Percentiles rank a stretch among this genome's conserved stretches.
phyloP scores from a whole-genome alignment of 2,797 vertebrate species.

The Pseudocheirus occidentalis region DNA sequence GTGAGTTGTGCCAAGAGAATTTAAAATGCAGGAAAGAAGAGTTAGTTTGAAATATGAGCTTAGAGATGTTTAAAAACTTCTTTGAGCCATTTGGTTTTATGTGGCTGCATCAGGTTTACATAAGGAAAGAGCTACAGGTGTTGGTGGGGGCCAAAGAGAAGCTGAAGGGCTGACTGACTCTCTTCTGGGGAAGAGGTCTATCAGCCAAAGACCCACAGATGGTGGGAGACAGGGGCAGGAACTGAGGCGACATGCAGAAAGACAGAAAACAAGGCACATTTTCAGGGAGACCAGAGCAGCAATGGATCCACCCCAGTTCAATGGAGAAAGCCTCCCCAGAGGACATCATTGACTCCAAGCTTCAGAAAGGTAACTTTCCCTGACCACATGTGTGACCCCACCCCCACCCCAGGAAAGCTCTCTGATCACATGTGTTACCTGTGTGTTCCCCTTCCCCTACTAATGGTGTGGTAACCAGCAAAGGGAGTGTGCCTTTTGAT shows the following conservation, averaged over 20 bases:
- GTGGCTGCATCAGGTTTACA: not conserved
- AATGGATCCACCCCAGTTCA: not conserved
- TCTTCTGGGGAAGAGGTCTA: not conserved
- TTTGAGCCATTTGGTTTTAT: not conserved
- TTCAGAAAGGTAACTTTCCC: not conserved
- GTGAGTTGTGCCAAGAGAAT: not conserved
- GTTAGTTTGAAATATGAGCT: not conserved
- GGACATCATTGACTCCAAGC: not conserved
- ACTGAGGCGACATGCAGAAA: not conserved
- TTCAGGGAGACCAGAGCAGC: not conserved
- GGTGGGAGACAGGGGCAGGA: not conserved
- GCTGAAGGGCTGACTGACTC: not conserved
- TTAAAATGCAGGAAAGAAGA: not conserved
- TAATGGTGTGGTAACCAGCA: not conserved
- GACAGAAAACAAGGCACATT: not conserved
- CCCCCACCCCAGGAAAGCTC: not conserved
- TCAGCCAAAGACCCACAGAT: not conserved
- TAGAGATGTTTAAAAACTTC: not conserved
- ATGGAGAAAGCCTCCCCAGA: not conserved
- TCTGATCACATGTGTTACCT: not conserved
- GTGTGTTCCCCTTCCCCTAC: not conserved
- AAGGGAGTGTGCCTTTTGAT: not conserved
- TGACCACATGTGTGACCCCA: not conserved
- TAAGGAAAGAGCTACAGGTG: not conserved
- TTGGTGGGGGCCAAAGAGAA: not conserved